phyloP scores from a whole-genome alignment of 2,113 vertebrate genomes.

The Mellivora capensis region DNA sequence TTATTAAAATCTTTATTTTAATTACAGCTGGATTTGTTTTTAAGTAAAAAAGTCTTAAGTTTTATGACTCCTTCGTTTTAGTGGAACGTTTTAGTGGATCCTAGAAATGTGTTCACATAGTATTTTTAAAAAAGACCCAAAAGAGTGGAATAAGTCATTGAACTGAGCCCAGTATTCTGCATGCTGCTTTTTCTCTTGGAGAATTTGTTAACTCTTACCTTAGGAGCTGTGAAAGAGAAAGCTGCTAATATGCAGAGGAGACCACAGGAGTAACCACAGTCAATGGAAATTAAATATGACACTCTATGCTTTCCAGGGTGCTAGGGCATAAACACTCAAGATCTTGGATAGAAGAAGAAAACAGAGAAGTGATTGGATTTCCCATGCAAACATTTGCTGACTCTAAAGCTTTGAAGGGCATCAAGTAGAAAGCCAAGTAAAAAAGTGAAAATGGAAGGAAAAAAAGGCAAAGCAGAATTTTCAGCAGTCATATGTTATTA shows the following conservation, averaged over 20 bases:
- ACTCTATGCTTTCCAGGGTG: not conserved
- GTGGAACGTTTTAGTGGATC: not conserved
- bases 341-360: not conserved
- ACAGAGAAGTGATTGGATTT: not conserved
- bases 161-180: not conserved
- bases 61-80: not conserved
- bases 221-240: not conserved
- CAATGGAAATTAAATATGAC: not conserved
- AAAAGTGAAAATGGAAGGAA: not conserved
- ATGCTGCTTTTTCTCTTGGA: not conserved
- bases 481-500: not conserved
- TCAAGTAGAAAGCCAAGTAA: not conserved
- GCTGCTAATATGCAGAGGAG: not conserved
- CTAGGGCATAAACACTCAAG: not conserved
- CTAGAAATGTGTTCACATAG: not conserved
- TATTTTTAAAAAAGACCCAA: not conserved
- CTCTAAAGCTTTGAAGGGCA: not conserved
- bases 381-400: not conserved
- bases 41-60: not conserved
- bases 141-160: not conserved
- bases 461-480: not conserved
- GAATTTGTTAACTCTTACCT: not conserved
- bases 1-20: conserved; percentile 8
- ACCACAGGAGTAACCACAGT: not conserved
- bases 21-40: not conserved